phyloP scores from a whole-genome alignment of 1,140 invertebrate species.

The Plodia interpunctella region DNA sequence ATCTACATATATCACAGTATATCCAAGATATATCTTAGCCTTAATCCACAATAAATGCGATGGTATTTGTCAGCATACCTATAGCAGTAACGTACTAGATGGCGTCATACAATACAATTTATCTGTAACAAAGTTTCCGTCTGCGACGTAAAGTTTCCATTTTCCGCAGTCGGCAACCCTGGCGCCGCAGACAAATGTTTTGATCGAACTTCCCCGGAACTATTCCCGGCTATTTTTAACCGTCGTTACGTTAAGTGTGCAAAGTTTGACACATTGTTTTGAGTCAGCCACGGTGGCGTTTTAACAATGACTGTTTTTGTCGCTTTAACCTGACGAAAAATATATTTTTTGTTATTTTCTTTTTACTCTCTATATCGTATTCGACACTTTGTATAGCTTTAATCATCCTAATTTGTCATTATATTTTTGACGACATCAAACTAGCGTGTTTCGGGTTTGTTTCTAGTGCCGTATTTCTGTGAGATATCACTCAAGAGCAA shows the following conservation, averaged over 20 bases:
- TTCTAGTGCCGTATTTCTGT: too few relatives aligned
- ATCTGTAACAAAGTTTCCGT: neutral
- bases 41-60: too few relatives aligned
- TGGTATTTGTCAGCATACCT: too few relatives aligned
- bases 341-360: neutral
- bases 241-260: slow-evolving; percentile 6
- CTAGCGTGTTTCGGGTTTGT: too few relatives aligned
- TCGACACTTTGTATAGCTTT: too few relatives aligned
- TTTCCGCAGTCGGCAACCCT: neutral
- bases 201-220: slow-evolving; percentile 1
- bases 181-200: slow-evolving; percentile 5
- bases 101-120: neutral
- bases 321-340: neutral
- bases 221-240: slow-evolving; percentile 7
- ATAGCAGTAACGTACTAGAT: too few relatives aligned
- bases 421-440: too few relatives aligned
- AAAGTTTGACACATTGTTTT: slow-evolving; percentile 7
- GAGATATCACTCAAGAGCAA: too few relatives aligned
- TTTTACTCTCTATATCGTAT: too few relatives aligned
- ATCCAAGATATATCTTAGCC: too few relatives aligned
- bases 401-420: too few relatives aligned
- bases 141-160: neutral
- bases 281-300: neutral
- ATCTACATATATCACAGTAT: too few relatives aligned
- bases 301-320: slow-evolving; percentile 5